Conservation (phyloP, 1,140 invertebrate genomes). For the Bombus confusus region DNA sequence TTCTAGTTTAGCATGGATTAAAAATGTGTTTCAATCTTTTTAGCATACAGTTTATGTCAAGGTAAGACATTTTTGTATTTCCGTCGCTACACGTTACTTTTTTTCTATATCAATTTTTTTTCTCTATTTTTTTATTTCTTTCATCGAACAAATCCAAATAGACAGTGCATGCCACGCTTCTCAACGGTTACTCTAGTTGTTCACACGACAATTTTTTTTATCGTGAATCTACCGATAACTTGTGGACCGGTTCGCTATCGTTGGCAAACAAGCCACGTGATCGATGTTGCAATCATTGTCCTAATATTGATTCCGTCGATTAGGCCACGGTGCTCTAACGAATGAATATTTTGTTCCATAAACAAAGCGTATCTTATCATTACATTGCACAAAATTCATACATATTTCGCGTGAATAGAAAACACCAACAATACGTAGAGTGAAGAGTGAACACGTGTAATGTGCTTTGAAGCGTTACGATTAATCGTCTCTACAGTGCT, state of each 20-base stretch:
- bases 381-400: background rate
- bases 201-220: background rate
- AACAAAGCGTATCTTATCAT: background rate
- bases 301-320: slow-evolving; percentile 4
- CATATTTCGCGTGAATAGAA: background rate
- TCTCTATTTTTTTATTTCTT: slow-evolving; percentile 10
- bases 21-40: slow-evolving; percentile 81
- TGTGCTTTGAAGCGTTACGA: background rate
- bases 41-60: slow-evolving; percentile 83
- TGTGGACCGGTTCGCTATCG: background rate
- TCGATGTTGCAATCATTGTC: slow-evolving; percentile 15
- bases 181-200: background rate
- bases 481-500: background rate
- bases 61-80: slow-evolving; percentile 78
- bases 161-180: slow-evolving; percentile 54
- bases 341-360: background rate
- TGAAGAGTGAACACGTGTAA: no score
- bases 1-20: slow-evolving; percentile 74
- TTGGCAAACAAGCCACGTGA: background rate
- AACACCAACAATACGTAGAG: no score
- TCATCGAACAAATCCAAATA: background rate
- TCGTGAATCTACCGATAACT: background rate
- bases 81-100: slow-evolving; percentile 50
- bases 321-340: background rate
- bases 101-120: background rate